A percentile compares a stretch with the other conserved stretches of the same genome.
These are phyloP conservation scores for Eristalinus sepulchralis DNA, from an alignment of 2,888 invertebrate genomes.

Conservation along the genomic window DNA sequence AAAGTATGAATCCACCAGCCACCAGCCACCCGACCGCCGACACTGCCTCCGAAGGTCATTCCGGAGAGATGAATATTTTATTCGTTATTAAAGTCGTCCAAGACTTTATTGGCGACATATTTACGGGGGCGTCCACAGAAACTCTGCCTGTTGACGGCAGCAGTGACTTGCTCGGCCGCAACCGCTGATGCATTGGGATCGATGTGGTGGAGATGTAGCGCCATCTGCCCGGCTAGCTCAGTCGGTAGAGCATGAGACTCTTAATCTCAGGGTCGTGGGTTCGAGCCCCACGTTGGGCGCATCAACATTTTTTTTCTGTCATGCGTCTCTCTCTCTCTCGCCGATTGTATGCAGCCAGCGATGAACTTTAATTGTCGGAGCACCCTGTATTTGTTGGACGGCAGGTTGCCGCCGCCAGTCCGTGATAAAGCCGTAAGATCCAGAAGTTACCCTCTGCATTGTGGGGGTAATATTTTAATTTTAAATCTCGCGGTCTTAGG, in stretches of 20 bases:
- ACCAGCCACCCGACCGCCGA: not conserved
- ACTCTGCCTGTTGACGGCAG: not conserved
- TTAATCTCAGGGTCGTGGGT: conserved; percentile 81
- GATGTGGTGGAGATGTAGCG: not conserved
- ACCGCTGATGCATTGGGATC: not conserved
- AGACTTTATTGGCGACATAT: conserved; percentile 54
- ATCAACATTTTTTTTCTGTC: conserved; percentile 13
- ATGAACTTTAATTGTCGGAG: conserved; percentile 8
- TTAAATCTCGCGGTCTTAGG: conserved; percentile 14
- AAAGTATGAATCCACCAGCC: not conserved
- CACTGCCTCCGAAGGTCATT: conserved; percentile 10
- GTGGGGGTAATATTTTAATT: conserved; percentile 42
- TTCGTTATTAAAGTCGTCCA: conserved; percentile 52
- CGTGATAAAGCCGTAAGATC: conserved; percentile 21
- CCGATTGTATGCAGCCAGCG: not conserved
- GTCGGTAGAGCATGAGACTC: conserved; percentile 81
- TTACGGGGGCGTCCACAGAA: conserved; percentile 14
- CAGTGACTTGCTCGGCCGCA: not conserved
- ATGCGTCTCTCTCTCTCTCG: too few relatives aligned
- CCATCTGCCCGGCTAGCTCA: conserved; percentile 80
- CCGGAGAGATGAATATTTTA: conserved; percentile 60
- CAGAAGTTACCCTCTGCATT: not conserved
- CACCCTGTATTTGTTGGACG: not conserved
- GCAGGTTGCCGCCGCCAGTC: conserved; percentile 5
- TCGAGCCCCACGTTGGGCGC: conserved; percentile 81